Evolutionary conservation across 2,113 vertebrate genomes (phyloP), one percentile per base, ranked within the genome.

Genomic region (Coracopsis vasa): DNA sequence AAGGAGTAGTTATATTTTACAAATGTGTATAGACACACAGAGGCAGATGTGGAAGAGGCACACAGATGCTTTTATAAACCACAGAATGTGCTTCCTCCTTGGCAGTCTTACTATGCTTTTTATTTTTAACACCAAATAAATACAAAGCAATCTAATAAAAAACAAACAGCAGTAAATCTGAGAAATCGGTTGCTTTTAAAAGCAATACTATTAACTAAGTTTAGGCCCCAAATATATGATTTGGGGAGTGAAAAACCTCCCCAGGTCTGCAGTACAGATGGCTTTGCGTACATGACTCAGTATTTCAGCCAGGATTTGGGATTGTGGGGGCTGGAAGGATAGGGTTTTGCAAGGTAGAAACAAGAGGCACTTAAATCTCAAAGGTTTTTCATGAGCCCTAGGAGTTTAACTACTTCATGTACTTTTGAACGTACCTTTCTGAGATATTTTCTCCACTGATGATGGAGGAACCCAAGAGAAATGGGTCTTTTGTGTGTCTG

Each of bases 41-140:
- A 2, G 24, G 71, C 2, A 50, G 85, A 60, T 42, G 35, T 4
- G 56, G 56, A 39, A 20, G 2, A 21, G 61, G 33, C 72, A 41
- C 2, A 44, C 39, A 64, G 72, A 64, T 45, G 87, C 73, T 95
- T 86, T 91, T 69, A 91, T 5, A 61, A 87, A 81, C 91, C 87
- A 87, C 5, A 7, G 60, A 37, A 89, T 65, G 61, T n/a, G 84
- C 83, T 50, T 72, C 65, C 83, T 78, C 80, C 65, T 84, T 10
- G 35, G 89, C 73, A 87, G 78, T 6, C 69, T 74, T 18, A 31
- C 80, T 64, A 10, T 11, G 44, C 80, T 74, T 81, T 92, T 95
- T 88, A 94, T 80, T 90, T 86, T 83, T 48, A 83, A 94, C 94
- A 94, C 51, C 87, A 79, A 95, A 94, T 91, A 97, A 95, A 92